Base-by-base conservation (phyloP, 2,113 vertebrate genomes). In the Cyphomyrus plagiostoma region DNA sequence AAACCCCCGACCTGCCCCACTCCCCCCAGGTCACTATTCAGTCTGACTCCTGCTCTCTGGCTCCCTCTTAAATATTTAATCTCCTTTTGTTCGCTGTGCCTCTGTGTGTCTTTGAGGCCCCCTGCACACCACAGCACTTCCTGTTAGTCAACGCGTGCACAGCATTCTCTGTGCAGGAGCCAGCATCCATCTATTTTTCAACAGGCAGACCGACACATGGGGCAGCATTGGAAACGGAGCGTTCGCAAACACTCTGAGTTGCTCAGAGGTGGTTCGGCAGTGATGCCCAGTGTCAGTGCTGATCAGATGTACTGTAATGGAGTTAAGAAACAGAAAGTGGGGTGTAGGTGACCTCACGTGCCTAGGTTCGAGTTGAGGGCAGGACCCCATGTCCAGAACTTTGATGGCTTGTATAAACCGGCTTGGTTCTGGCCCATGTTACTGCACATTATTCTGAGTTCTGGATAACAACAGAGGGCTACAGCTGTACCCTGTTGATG, bases 31-130 rank as follows among this genome's bases (percentile, higher is more conserved):
- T 45, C 80, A 30, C 50, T 56, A 58, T 56, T 53, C 19, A 58
- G 74, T 89, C 74, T 30, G 52, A 77, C 49, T 46, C 56, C 56
- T 3, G 42, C 30, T 84, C 77, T 66, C 23, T 62, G 23, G 39
- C 50, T 83, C 11, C 35, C 39, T 62, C 23, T 19, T 84, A 89
- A 89, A 89, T 89, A 84, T 89, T 84, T 84, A 39, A 89, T 48
- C 23, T n/a, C 8, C 52, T 52, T 89, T 89, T 89, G 88, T 45
- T 49, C 50, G 13, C 39, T 23, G 19, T 87, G 35, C 53, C n/a
- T 58, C 50, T 42, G 17, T 50, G 46, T 50, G 88, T 9, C 56
- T 23, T n/a, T n/a, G 62, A 21, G 86, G 53, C 2, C 30, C 30
- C 39, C 80, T 48, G 85, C n/a, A 56, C 46, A 30, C 88, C 11